These are phyloP conservation scores for Albula goreensis DNA, from an alignment of 2,113 vertebrate genomes.

Conservation along the genomic window DNA sequence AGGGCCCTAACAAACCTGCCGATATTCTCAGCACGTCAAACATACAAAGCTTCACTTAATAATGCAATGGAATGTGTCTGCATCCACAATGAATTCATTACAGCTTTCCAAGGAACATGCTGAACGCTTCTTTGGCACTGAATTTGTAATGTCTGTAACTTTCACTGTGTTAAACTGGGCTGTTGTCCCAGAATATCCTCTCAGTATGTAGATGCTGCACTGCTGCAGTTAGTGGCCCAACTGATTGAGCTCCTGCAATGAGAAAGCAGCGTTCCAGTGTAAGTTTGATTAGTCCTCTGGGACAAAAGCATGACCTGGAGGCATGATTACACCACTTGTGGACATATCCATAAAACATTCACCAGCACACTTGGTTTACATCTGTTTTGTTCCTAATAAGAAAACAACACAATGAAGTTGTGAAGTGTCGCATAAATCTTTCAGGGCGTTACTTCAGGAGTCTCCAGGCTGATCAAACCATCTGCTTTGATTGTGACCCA, in stretches of 20 bases:
- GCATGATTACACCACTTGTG: neutral
- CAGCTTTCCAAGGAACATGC: no score
- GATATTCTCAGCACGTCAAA: neutral
- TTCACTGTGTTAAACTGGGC: neutral
- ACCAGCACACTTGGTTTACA: neutral
- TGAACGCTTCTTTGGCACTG: neutral
- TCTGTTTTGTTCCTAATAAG: neutral
- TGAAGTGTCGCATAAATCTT: slow-evolving; percentile 15
- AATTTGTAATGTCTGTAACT: no score
- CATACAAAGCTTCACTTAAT: neutral
- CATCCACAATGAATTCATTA: neutral
- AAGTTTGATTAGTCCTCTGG: neutral
- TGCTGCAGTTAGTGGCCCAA: neutral
- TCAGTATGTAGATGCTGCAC: neutral
- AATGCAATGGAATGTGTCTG: neutral
- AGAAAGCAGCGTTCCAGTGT: neutral
- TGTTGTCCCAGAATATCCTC: neutral
- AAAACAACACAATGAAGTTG: slow-evolving; percentile 2
- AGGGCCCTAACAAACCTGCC: neutral
- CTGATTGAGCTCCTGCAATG: neutral
- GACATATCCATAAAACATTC: slow-evolving; percentile 6
- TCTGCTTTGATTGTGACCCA: neutral
- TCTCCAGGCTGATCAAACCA: slow-evolving; percentile 5
- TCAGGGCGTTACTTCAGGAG: neutral
- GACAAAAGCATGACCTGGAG: neutral